These are phyloP conservation scores for Parauchenoglanis punctatus DNA, from an alignment of 2,797 vertebrate genomes.

Conservation along the genomic window DNA sequence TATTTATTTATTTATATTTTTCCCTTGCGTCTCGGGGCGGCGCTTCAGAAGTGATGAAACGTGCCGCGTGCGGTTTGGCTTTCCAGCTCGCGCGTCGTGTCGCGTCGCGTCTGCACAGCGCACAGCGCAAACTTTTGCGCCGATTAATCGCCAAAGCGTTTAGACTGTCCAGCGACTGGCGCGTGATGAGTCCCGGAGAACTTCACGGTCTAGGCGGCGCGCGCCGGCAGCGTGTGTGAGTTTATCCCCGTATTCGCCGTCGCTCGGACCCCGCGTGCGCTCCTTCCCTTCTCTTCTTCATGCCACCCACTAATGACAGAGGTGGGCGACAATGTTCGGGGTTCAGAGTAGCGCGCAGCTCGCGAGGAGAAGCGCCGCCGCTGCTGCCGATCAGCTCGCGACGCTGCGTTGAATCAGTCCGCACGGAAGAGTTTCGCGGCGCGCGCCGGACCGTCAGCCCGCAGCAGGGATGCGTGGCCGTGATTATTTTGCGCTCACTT, in stretches of 20 bases:
- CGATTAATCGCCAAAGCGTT: neutral
- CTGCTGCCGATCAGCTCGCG: slow-evolving; percentile 46
- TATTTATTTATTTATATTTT: neutral
- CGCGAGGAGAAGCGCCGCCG: slow-evolving; percentile 32
- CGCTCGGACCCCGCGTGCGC: neutral
- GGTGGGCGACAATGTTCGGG: slow-evolving; percentile 58
- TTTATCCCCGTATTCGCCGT: neutral
- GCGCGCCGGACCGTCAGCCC: slow-evolving; percentile 52
- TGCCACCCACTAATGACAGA: slow-evolving; percentile 55
- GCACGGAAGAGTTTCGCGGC: slow-evolving; percentile 53
- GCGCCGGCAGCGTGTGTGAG: neutral
- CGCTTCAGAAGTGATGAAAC: slow-evolving; percentile 42
- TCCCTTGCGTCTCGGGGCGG: slow-evolving; percentile 16
- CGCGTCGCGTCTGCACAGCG: slow-evolving; percentile 15
- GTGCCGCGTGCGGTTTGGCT: slow-evolving; percentile 24
- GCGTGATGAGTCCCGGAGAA: slow-evolving; percentile 18
- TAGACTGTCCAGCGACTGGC: neutral
- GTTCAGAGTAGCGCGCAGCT: slow-evolving; percentile 47
- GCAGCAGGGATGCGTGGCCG: slow-evolving; percentile 63
- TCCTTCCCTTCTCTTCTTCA: slow-evolving; percentile 24
- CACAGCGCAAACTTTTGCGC: neutral
- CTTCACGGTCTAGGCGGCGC: neutral
- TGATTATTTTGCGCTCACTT: slow-evolving; percentile 52
- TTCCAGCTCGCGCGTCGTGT: neutral
- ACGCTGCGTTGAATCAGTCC: slow-evolving; percentile 56